Conservation (phyloP, 2,888 invertebrate genomes). For the Cyrtodaria siliqua region DNA sequence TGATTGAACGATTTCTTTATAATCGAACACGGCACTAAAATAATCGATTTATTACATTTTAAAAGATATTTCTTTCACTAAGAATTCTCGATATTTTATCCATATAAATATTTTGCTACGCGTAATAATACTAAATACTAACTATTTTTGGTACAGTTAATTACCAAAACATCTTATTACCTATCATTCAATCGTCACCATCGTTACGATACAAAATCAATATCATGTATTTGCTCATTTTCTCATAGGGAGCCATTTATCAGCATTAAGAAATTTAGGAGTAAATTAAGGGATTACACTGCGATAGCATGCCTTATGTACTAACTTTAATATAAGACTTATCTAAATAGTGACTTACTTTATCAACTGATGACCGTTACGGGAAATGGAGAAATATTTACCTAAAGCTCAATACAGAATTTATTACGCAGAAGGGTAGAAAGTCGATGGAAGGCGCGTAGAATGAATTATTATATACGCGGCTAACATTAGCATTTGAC, state of each 20-base stretch:
- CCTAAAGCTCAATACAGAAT: too few relatives aligned
- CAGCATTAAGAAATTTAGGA: constrained; percentile 65
- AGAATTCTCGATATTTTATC: too few relatives aligned
- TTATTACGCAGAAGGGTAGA: too few relatives aligned
- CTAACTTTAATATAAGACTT: constrained; percentile 47
- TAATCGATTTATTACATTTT: too few relatives aligned
- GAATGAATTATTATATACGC: too few relatives aligned
- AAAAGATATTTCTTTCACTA: too few relatives aligned
- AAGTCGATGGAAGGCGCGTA: too few relatives aligned
- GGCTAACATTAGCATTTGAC: too few relatives aligned
- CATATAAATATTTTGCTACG: neutral
- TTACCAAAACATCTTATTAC: neutral
- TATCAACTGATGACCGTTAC: neutral
- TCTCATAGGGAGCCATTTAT: constrained; percentile 54
- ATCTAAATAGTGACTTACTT: constrained; percentile 31
- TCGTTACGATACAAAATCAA: constrained; percentile 39
- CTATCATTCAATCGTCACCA: neutral
- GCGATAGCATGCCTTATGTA: constrained; percentile 56
- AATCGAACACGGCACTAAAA: too few relatives aligned
- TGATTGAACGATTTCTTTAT: too few relatives aligned
- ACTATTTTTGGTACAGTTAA: neutral
- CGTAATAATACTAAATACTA: neutral
- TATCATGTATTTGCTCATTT: constrained; percentile 56
- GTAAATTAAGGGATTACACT: constrained; percentile 64
- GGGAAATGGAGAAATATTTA: too few relatives aligned